These are phyloP conservation scores for Acanthococcus lagerstroemiae DNA, from an alignment of 2,888 invertebrate genomes.

Conservation along the genomic window DNA sequence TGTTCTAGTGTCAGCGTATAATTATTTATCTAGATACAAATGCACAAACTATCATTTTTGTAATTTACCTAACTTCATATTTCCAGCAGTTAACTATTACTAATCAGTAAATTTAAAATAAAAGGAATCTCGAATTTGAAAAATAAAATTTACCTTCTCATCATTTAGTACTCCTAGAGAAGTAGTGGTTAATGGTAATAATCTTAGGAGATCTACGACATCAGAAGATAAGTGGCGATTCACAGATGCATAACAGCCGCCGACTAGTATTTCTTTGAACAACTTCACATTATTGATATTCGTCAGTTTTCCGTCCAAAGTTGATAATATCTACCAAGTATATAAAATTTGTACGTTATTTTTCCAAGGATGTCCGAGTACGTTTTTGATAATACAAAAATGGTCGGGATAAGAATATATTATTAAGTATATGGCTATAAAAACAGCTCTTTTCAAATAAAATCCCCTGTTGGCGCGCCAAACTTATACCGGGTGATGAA, in stretches of 20 bases:
- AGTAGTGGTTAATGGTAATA: conserved; percentile 57
- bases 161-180: conserved; percentile 4
- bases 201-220: conserved; percentile 54
- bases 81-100: too few species aligned
- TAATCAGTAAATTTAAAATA: not conserved
- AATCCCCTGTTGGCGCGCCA: too few species aligned
- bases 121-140: too few species aligned
- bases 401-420: too few species aligned
- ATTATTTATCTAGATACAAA: conserved; percentile 43
- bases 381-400: too few species aligned
- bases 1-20: conserved; percentile 46
- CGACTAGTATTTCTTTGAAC: conserved; percentile 71
- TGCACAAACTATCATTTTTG: not conserved
- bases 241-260: conserved; percentile 59
- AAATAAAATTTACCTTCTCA: conserved; percentile 2
- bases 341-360: too few species aligned
- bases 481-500: too few species aligned
- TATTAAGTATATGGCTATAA: too few species aligned
- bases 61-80: not conserved
- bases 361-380: too few species aligned
- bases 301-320: conserved; percentile 39
- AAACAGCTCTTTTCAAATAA: too few species aligned
- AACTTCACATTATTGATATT: conserved; percentile 55
- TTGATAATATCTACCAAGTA: conserved; percentile 38
- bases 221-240: conserved; percentile 62